phyloP scores from a whole-genome alignment of 2,888 invertebrate species.

The Dynastes hyllus region DNA sequence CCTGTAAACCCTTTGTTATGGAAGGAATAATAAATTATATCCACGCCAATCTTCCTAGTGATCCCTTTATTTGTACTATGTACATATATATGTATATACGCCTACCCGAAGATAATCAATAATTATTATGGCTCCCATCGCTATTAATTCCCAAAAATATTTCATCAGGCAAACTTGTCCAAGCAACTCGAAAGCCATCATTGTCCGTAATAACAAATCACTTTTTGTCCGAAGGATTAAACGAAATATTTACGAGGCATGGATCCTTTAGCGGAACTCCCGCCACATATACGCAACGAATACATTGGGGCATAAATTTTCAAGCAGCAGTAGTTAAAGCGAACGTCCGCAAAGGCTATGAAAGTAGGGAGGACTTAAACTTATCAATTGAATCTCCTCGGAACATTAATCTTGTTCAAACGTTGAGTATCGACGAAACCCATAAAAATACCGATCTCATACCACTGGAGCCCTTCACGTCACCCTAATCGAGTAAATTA shows the following conservation, averaged over 20 bases:
- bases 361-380: slow-evolving; percentile 29
- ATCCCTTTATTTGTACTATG: background rate
- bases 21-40: background rate
- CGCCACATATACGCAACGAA: background rate
- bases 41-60: background rate
- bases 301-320: slow-evolving; percentile 22
- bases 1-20: no score
- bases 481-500: no score
- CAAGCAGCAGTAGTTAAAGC: background rate
- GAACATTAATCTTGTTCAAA: slow-evolving; percentile 35
- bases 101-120: slow-evolving; percentile 1
- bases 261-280: slow-evolving; percentile 21
- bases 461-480: no score
- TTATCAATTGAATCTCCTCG: slow-evolving; percentile 36
- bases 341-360: background rate
- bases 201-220: slow-evolving; percentile 36
- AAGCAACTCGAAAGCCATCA: slow-evolving; percentile 24
- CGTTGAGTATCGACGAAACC: slow-evolving; percentile 16
- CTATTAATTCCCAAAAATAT: slow-evolving; percentile 22
- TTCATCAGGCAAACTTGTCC: slow-evolving; percentile 11
- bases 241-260: slow-evolving; percentile 32
- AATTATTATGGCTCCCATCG: slow-evolving; percentile 12
- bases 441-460: slow-evolving; percentile 23
- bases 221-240: slow-evolving; percentile 35
- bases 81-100: background rate